Conservation (phyloP, 2,797 vertebrate species). For the Gallinago stenura region DNA sequence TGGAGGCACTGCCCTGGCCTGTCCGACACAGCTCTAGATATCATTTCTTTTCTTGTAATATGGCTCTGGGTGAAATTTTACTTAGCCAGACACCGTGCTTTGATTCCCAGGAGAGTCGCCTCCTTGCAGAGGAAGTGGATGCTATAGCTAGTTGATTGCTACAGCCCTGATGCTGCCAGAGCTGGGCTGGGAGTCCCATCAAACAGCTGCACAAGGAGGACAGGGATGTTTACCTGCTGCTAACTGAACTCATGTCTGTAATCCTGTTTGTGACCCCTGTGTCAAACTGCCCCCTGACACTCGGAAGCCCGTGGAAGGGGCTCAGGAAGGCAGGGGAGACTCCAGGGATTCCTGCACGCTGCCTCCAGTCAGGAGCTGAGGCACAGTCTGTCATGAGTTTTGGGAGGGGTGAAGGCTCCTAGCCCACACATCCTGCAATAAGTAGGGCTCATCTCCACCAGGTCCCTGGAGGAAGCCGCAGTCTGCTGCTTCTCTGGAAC, state of each 20-base stretch:
- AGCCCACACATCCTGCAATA: neutral
- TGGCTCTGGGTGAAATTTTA: neutral
- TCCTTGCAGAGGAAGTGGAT: neutral
- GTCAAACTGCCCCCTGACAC: accelerated
- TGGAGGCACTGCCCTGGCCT: neutral
- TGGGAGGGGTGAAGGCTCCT: neutral
- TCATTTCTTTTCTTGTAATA: neutral
- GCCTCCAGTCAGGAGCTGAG: neutral
- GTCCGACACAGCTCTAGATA: neutral
- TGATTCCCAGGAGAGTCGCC: neutral
- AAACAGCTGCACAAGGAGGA: neutral
- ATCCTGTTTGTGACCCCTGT: neutral
- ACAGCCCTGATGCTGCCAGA: neutral
- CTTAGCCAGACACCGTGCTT: neutral
- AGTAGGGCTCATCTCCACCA: neutral
- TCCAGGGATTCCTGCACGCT: neutral
- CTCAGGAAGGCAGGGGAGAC: neutral
- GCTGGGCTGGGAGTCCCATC: neutral
- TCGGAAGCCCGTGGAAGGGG: neutral
- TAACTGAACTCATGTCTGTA: neutral
- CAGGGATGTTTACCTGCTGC: neutral
- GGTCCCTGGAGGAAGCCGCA: neutral
- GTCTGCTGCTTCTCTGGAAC: neutral
- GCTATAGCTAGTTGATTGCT: neutral
- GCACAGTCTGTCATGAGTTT: neutral